Conservation (phyloP, 2,888 invertebrate species). For the Mythimna vitellina region DNA sequence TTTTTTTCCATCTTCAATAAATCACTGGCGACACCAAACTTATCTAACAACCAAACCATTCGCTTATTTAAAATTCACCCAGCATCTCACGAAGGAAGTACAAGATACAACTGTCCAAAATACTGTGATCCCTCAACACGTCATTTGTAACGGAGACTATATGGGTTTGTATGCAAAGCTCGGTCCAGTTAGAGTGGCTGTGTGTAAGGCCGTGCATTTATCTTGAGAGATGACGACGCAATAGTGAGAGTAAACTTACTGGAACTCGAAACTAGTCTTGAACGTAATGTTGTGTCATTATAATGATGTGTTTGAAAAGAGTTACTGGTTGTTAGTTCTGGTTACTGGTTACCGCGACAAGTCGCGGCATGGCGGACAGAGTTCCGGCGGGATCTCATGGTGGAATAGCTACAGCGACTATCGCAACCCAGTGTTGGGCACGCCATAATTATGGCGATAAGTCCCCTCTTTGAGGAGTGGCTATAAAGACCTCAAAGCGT, state of each 20-base stretch:
- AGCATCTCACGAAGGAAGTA: conserved; percentile 44
- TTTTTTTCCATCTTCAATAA: conserved; percentile 1
- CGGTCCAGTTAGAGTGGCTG: conserved; percentile 63
- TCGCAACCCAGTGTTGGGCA: too few species aligned
- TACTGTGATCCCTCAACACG: conserved; percentile 24
- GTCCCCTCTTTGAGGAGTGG: too few species aligned
- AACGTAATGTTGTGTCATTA: conserved; percentile 39
- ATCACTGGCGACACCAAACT: conserved; percentile 15
- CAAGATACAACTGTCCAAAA: conserved; percentile 28
- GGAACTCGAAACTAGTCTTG: conserved; percentile 26
- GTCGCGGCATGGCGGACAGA: too few species aligned
- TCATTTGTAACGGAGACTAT: conserved; percentile 2
- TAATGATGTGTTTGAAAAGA: conserved; percentile 26
- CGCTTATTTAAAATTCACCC: conserved; percentile 49
- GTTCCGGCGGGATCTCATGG: too few species aligned
- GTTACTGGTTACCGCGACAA: too few species aligned
- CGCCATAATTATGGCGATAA: too few species aligned
- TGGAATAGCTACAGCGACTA: too few species aligned
- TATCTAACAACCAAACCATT: conserved; percentile 33
- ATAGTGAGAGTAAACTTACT: conserved; percentile 76
- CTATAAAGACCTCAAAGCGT: too few species aligned
- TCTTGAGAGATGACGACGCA: conserved; percentile 79
- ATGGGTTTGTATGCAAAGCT: conserved; percentile 34
- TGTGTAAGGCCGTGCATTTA: conserved; percentile 73
- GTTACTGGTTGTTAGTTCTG: too few species aligned